Evolutionary conservation across 2,888 invertebrate species (phyloP), one percentile per base, ranked within the genome.

Genomic region (Timema cristinae): DNA sequence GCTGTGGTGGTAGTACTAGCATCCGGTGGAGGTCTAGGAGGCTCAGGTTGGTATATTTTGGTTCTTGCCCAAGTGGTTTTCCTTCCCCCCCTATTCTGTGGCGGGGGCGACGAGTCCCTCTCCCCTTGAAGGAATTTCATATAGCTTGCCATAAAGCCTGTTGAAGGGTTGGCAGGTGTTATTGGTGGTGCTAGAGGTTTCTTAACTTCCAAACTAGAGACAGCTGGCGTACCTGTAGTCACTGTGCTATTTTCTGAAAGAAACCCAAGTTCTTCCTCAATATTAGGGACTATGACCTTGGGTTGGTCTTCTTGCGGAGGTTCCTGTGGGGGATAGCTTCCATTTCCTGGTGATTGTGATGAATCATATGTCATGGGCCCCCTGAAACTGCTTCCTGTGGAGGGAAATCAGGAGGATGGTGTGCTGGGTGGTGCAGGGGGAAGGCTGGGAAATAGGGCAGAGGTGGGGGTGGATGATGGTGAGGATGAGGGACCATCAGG

Each of bases 61-160:
- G 82, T 80, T 79, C 87, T 85, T 73, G 86, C 87, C 89, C 90
- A 91, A 2, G 88, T 86, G 49, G 88, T 85, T 80, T 90, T 90
- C 78, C 90, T 86, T 75, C 89, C 87, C 75, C 88, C 87, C 76
- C 89, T 85, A 78, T 87, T 85, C 77, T 88, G 86, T 74, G 92
- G 91, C 70, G 93, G 92, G 47, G 93, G 92, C 75, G 93, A 92
- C 66, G 90, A 89, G 77, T 93, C 93, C 66, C 92, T 86, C 81
- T 93, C 93, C 76, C 93, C 93, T 84, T 91, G 90, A 76, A 92
- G 84, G 82, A 94, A 94, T 83, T 93, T 93, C 77, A 93, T 85
- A 83, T 93, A 94, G 83, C 93, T 93, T 80, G 91, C 92, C 92
- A 93, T 92, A 82, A 94, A 94, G 75, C 92, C 92, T 69, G 90